Evolutionary conservation across 2,888 invertebrate species (phyloP).

Genomic region (Melieria crassipennis): DNA sequence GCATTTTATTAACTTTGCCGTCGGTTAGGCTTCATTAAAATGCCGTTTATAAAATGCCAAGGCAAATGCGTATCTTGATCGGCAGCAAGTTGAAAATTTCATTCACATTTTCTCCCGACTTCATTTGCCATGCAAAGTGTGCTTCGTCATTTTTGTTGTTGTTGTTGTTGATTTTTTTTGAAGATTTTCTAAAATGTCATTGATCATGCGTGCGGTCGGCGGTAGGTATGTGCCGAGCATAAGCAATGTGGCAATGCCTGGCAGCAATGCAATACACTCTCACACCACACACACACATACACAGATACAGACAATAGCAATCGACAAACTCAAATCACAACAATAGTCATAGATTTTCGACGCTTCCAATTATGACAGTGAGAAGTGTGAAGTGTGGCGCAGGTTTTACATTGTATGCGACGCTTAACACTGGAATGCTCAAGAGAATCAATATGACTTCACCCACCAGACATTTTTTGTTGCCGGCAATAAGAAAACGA

Average conservation of each 20-base stretch:
- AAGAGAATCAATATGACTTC: too few species aligned
- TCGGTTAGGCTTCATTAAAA: slow-evolving; percentile 32
- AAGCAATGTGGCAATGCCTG: slow-evolving; percentile 16
- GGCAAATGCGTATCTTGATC: slow-evolving; percentile 22
- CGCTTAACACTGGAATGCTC: too few species aligned
- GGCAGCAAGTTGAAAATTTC: too few species aligned
- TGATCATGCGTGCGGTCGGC: slow-evolving; percentile 22
- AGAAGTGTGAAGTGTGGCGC: slow-evolving; percentile 19
- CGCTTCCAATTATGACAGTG: slow-evolving; percentile 24
- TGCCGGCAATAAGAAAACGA: too few species aligned
- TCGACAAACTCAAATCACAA: slow-evolving; percentile 26
- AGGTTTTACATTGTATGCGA: neutral
- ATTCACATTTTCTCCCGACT: too few species aligned
- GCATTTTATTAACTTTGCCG: neutral
- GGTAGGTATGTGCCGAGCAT: neutral
- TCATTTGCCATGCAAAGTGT: too few species aligned
- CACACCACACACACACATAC: slow-evolving; percentile 1
- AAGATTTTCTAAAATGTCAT: slow-evolving; percentile 13
- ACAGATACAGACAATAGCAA: slow-evolving; percentile 2
- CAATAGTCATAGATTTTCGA: slow-evolving; percentile 9
- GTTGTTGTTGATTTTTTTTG: too few species aligned
- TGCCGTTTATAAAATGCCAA: slow-evolving; percentile 29
- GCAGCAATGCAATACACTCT: neutral
- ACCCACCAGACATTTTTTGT: too few species aligned
- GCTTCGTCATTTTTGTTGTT: too few species aligned